phyloP scores from a whole-genome alignment of 1,140 invertebrate species.

The Brachionus rubens region DNA sequence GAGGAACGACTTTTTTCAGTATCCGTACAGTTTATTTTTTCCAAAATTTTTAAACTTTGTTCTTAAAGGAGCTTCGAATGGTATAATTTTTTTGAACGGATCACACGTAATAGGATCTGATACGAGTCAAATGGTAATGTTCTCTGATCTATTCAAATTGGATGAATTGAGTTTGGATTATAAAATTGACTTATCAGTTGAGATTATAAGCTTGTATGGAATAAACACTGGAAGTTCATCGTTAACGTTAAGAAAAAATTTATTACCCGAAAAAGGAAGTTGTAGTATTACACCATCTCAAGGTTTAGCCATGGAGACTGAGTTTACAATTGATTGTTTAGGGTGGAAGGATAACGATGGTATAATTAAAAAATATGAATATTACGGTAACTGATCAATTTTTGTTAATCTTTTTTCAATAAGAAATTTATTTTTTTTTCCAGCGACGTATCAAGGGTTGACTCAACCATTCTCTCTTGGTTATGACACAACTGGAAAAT shows the following conservation, averaged over 20 bases:
- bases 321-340: constrained; percentile 18
- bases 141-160: neutral
- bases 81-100: neutral
- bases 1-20: too few species aligned
- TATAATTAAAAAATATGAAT: constrained; percentile 9
- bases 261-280: neutral
- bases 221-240: constrained; percentile 11
- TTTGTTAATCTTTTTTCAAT: neutral
- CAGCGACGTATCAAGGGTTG: neutral
- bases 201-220: neutral
- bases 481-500: neutral
- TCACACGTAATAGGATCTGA: neutral
- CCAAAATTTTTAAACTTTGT: neutral
- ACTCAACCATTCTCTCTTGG: neutral
- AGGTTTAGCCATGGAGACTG: neutral
- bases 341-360: constrained; percentile 34
- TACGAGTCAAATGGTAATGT: constrained; percentile 24
- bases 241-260: constrained; percentile 15
- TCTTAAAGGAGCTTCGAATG: neutral
- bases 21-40: too few species aligned
- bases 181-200: constrained; percentile 35
- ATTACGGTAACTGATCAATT: neutral
- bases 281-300: constrained; percentile 3
- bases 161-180: neutral
- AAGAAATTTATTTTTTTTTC: neutral